phyloP scores from a whole-genome alignment of 2,797 vertebrate genomes.

The Silurus aristotelis region DNA sequence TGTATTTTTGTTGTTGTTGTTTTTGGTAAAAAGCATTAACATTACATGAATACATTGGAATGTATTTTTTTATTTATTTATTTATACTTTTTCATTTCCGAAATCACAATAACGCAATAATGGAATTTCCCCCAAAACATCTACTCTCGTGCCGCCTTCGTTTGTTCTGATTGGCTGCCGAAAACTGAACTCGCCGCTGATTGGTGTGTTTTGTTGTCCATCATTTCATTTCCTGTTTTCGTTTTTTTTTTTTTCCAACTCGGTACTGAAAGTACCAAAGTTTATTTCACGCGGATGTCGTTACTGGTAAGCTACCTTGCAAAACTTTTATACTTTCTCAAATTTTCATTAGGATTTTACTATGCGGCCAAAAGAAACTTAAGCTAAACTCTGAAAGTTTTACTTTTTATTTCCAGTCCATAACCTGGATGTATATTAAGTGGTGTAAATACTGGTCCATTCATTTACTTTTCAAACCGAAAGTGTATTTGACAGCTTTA shows the following conservation, averaged over 20 bases:
- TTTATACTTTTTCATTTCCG: conserved; percentile 13
- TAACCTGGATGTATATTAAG: too few relatives aligned
- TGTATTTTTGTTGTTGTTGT: too few relatives aligned
- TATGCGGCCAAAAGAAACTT: not conserved
- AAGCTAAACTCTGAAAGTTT: not conserved
- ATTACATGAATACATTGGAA: not conserved
- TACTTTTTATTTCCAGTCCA: too few relatives aligned
- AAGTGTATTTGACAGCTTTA: not conserved
- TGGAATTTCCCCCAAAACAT: conserved; percentile 22
- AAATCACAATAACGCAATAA: conserved; percentile 3
- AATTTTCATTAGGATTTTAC: not conserved
- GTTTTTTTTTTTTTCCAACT: not conserved
- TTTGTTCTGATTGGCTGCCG: conserved; percentile 7
- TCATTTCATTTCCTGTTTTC: conserved; percentile 35
- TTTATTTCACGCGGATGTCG: not conserved
- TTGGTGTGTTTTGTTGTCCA: conserved; percentile 9
- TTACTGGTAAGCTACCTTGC: not conserved
- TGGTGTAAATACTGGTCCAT: not conserved
- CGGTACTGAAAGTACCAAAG: not conserved
- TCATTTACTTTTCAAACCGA: too few relatives aligned
- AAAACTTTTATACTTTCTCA: not conserved
- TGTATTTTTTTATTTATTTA: not conserved
- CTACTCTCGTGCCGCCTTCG: not conserved
- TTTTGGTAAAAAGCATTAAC: not conserved
- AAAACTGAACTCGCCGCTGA: not conserved